These are phyloP conservation scores for Eremophila alpestris DNA, from an alignment of 2,797 vertebrate genomes.

Conservation along the genomic window DNA sequence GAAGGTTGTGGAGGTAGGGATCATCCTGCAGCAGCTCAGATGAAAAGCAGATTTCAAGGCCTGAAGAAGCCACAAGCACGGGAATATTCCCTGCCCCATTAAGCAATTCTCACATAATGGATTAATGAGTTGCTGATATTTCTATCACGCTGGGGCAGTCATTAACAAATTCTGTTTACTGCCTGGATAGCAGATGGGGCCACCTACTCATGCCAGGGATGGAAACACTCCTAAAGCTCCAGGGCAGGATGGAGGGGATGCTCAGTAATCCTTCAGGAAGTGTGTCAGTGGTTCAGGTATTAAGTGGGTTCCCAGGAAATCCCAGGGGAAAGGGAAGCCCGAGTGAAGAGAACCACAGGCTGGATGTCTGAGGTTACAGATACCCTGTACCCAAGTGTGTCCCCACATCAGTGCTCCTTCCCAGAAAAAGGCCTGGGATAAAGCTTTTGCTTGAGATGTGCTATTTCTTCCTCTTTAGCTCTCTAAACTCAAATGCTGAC, in stretches of 20 bases:
- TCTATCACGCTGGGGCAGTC: neutral
- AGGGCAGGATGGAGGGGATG: neutral
- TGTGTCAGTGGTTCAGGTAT: neutral
- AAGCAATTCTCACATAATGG: neutral
- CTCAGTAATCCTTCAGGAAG: conserved; percentile 7
- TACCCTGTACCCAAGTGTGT: fast-evolving
- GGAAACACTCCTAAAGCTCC: neutral
- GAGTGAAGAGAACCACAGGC: neutral
- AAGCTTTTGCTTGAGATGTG: neutral
- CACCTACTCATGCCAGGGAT: conserved; percentile 19
- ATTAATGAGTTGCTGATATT: neutral
- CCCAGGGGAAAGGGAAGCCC: neutral
- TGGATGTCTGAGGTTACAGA: neutral
- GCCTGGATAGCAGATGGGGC: conserved; percentile 27
- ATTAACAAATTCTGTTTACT: conserved; percentile 37
- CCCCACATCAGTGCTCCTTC: neutral
- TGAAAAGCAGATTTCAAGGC: neutral
- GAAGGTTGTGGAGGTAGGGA: neutral
- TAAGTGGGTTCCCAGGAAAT: neutral
- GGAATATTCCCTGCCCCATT: neutral
- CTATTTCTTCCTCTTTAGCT: neutral
- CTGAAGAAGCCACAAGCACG: neutral
- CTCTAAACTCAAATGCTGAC: neutral
- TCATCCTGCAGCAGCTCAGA: neutral
- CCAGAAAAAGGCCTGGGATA: neutral